These are phyloP conservation scores for Clivina fossor DNA, from an alignment of 2,888 invertebrate genomes.

Conservation along the genomic window DNA sequence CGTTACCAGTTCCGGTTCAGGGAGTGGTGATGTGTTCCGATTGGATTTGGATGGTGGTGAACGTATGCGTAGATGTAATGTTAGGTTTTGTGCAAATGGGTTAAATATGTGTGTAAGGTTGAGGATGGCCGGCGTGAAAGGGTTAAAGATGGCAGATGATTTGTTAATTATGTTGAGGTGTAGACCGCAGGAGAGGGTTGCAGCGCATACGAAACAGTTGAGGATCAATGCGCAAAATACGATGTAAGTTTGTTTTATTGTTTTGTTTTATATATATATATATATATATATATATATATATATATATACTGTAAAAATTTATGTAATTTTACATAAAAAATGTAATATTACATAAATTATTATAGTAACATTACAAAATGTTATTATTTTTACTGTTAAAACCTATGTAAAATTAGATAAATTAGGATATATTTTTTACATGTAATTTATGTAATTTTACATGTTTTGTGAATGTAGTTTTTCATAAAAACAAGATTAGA, in stretches of 20 bases:
- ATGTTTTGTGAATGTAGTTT: no score
- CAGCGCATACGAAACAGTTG: constrained; percentile 54
- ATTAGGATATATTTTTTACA: no score
- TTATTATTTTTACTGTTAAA: no score
- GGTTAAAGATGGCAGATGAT: constrained; percentile 58
- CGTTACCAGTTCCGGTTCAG: constrained; percentile 37
- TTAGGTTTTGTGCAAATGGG: constrained; percentile 52
- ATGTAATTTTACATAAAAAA: no score
- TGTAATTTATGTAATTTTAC: no score
- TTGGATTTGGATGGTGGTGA: constrained; percentile 55
- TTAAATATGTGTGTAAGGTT: constrained; percentile 58
- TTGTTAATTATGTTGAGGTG: constrained; percentile 58
- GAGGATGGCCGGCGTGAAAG: constrained; percentile 58
- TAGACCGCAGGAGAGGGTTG: constrained; percentile 57
- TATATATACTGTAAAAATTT: no score
- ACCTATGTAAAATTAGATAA: no score
- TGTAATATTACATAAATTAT: no score
- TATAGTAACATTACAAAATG: no score
- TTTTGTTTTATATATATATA: no score
- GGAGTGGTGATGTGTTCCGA: constrained; percentile 45
- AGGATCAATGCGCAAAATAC: constrained; percentile 45
- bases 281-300: no score
- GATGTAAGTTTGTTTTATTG: constrained; percentile 46
- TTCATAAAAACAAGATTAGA: no score
- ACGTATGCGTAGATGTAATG: constrained; percentile 58